These are phyloP conservation scores for Monoplex corrugatus DNA, from an alignment of 2,888 invertebrate genomes.

Conservation along the genomic window DNA sequence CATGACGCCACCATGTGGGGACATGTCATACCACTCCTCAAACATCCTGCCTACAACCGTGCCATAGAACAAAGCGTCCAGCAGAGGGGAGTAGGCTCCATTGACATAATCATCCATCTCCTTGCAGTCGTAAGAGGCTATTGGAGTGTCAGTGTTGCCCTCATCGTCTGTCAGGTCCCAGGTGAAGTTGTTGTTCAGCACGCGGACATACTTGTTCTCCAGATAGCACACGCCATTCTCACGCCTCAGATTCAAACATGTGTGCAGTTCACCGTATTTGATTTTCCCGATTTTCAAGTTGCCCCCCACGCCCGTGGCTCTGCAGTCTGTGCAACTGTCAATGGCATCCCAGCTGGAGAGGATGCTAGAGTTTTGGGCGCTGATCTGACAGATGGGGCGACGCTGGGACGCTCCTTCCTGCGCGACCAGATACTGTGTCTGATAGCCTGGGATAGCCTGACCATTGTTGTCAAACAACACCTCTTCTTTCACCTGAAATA, in stretches of 20 bases:
- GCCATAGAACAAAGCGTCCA: constrained; percentile 65
- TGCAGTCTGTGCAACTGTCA: constrained; percentile 11
- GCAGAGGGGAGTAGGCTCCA: constrained; percentile 63
- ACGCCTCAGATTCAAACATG: constrained; percentile 55
- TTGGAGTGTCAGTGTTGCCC: constrained; percentile 44
- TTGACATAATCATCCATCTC: constrained; percentile 62
- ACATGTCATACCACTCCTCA: constrained; percentile 62
- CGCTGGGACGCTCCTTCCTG: not conserved
- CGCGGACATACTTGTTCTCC: constrained; percentile 65
- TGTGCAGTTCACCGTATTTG: constrained; percentile 58
- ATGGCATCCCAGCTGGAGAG: constrained; percentile 30
- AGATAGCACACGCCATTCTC: constrained; percentile 59
- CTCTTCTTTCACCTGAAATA: constrained; percentile 5
- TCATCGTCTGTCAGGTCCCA: not conserved
- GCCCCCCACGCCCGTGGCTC: constrained; percentile 57
- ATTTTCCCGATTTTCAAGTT: constrained; percentile 64
- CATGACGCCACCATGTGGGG: constrained; percentile 39
- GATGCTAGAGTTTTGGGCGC: not conserved
- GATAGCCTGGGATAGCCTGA: not conserved
- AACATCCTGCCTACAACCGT: constrained; percentile 65
- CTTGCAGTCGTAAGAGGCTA: constrained; percentile 59
- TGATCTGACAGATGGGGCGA: constrained; percentile 22
- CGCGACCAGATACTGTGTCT: constrained; percentile 24
- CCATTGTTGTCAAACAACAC: not conserved
- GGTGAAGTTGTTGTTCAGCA: constrained; percentile 62